phyloP scores from a whole-genome alignment of 2,888 invertebrate species.

The Metallyticus violacea region DNA sequence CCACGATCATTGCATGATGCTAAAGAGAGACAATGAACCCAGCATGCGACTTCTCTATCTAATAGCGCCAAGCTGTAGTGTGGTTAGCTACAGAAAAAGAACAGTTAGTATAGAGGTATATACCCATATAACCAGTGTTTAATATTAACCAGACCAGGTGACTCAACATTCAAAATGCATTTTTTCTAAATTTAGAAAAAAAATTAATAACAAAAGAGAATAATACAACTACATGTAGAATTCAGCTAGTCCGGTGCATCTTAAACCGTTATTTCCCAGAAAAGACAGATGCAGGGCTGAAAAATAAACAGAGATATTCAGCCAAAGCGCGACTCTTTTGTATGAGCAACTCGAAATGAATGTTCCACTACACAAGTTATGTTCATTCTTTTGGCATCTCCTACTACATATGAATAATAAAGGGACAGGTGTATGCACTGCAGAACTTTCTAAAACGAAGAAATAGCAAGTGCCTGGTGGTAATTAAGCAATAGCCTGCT shows the following conservation, averaged over 20 bases:
- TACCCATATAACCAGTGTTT: neutral
- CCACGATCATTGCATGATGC: neutral
- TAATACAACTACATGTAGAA: neutral
- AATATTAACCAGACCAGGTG: neutral
- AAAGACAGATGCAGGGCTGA: neutral
- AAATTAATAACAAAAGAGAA: too few relatives aligned
- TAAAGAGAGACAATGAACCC: neutral
- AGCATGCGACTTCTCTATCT: neutral
- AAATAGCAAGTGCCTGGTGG: neutral
- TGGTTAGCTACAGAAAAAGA: neutral
- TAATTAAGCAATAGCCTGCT: neutral
- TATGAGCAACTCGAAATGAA: neutral
- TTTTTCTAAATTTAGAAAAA: too few relatives aligned
- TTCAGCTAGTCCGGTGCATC: neutral
- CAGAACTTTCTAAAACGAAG: neutral
- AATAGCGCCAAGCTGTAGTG: neutral
- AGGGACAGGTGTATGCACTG: neutral
- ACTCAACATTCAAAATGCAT: neutral
- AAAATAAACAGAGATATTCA: neutral
- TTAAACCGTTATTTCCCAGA: neutral
- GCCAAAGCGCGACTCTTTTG: neutral
- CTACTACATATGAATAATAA: neutral
- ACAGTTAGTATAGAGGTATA: neutral
- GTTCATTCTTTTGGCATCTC: neutral
- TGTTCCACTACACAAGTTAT: neutral